A percentile compares a stretch with the other conserved stretches of the same genome.
Conservation (phyloP, 2,888 invertebrate species). For the Thymelicus acteon region DNA sequence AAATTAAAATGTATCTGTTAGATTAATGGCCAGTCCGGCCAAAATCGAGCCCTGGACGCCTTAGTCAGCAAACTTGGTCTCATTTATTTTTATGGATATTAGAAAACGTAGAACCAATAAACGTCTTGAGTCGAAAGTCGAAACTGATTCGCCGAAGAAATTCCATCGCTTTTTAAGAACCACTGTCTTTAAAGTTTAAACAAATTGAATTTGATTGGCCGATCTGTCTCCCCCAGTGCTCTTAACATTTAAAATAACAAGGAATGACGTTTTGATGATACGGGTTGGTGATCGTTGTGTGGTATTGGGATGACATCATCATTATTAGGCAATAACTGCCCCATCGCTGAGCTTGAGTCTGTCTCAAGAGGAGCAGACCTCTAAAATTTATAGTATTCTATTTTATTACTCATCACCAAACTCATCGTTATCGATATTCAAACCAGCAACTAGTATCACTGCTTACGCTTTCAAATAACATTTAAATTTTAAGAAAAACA, state of each 20-base stretch:
- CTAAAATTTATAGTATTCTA: no score
- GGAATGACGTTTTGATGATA: slow-evolving; percentile 7
- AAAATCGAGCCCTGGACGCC: no score
- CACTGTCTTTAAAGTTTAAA: background rate
- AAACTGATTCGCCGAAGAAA: background rate
- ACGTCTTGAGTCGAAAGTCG: background rate
- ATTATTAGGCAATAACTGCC: background rate
- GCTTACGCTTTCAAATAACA: no score
- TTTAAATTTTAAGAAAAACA: no score
- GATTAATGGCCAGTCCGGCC: no score
- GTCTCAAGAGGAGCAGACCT: no score
- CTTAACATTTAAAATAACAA: slow-evolving; percentile 5
- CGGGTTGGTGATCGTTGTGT: background rate
- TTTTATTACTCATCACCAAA: no score
- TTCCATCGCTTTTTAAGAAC: background rate
- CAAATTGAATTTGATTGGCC: background rate
- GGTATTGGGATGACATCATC: background rate
- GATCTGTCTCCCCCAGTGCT: background rate
- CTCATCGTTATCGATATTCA: no score
- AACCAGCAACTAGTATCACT: no score
- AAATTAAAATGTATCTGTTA: no score
- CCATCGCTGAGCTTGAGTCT: background rate
- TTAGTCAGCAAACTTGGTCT: no score
- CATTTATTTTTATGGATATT: no score
- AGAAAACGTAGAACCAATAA: background rate